Base-by-base conservation (phyloP, 1,140 invertebrate genomes). In the Procambarus clarkii region DNA sequence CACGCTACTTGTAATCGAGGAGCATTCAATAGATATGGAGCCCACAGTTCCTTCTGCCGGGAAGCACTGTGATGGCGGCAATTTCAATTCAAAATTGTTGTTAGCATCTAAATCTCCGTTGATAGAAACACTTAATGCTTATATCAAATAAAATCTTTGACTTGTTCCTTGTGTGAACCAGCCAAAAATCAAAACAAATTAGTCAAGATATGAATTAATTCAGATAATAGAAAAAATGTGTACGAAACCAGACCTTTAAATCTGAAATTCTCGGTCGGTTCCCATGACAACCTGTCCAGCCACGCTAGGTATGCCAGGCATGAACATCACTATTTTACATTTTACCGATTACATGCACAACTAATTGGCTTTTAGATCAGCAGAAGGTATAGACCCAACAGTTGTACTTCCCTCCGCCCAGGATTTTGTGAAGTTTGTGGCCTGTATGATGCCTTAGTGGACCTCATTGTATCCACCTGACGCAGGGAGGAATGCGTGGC, bases 261-360 rank as follows among this genome's bases (percentile, higher is more conserved):
- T 45, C 45, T 44, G 76, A 79, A 80, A 60, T 54, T n/a, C 77
- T 69, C 15, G 58, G 76, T 58, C 24, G 77, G 54, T 88, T 88
- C 86, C 54, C 76, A 79, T 88, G 77, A 79, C 86, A 88, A 88
- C 86, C 86, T 88, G 86, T 88, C 76, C 18, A n/a, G 86, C 86
- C 34, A 69, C 45, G 86, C 77, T n/a, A 80, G 77, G 86, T 60
- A 88, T 88, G 86, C 54, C 58, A 45, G 86, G 83, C 21, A 86
- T 50, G 83, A 71, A 21, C 44, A 46, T 54, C 69, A 46, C 54
- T 18, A 34, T 58, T 77, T 54, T 46, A 45, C 71, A 50, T 45
- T 15, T 34, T 74, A 24, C n/a, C n/a, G 13, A 69, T n/a, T 4
- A 69, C 21, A 11, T 69, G 15, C 7, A 15, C 21, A 9, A 18